Conservation (phyloP, 2,113 vertebrate species). For the Genyomyrus donnyi region DNA sequence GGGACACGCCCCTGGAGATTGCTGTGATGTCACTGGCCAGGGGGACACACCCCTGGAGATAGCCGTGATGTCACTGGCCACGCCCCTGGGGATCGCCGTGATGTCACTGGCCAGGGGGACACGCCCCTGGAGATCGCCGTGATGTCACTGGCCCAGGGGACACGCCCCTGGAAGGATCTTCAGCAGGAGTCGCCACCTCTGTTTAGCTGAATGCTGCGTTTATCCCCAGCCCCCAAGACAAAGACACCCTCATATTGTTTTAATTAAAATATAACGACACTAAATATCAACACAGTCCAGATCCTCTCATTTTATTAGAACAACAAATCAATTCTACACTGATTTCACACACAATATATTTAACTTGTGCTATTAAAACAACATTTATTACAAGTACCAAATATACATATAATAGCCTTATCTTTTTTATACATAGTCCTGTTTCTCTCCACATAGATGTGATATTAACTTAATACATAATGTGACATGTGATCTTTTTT, state of each 20-base stretch:
- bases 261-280: neutral
- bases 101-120: too few relatives aligned
- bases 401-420: neutral
- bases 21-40: too few relatives aligned
- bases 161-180: neutral
- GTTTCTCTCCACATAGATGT: neutral
- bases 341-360: neutral
- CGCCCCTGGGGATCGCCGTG: too few relatives aligned
- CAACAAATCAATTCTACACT: neutral
- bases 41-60: too few relatives aligned
- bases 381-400: neutral
- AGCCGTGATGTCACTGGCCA: too few relatives aligned
- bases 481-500: neutral
- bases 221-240: neutral
- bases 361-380: neutral
- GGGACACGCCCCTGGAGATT: too few relatives aligned
- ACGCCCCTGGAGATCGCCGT: neutral
- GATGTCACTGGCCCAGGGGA: neutral
- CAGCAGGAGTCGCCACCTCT: neutral
- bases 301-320: neutral
- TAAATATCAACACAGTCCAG: neutral
- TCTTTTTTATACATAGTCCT: neutral
- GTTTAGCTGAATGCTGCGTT: neutral
- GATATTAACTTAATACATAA: neutral
- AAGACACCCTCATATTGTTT: neutral